Percentiles rank a stretch among this genome's conserved stretches.
Conservation (phyloP, 2,888 invertebrate genomes). For the Fissipunctia ypsillon region DNA sequence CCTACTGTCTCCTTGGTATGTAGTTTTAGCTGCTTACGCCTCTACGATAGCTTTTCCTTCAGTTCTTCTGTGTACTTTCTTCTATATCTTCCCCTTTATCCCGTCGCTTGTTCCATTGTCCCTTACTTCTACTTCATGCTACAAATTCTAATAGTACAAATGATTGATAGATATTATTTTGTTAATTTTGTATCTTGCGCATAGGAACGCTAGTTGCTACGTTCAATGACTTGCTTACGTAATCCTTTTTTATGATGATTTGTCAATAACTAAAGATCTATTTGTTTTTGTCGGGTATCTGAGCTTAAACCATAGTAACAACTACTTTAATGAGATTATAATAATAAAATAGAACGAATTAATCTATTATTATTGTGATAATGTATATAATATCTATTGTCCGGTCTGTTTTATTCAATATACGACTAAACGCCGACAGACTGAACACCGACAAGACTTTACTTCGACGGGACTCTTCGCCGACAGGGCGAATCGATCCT, state of each 20-base stretch:
- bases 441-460: too few species aligned
- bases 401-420: conserved; percentile 7
- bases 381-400: conserved; percentile 1
- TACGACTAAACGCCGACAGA: too few species aligned
- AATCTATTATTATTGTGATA: conserved; percentile 14
- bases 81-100: background rate
- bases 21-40: background rate
- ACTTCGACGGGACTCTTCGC: too few species aligned
- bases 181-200: conserved; percentile 22
- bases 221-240: conserved; percentile 59
- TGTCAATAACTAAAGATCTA: conserved; percentile 24
- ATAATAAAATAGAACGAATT: conserved; percentile 13
- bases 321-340: conserved; percentile 27
- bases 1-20: too few species aligned
- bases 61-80: background rate
- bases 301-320: conserved; percentile 26
- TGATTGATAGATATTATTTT: background rate
- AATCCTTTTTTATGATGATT: conserved; percentile 41
- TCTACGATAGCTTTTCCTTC: background rate
- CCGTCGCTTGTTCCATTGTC: too few species aligned
- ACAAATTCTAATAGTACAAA: background rate
- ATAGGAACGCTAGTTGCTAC: too few species aligned
- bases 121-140: too few species aligned
- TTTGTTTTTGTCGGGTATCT: conserved; percentile 35
- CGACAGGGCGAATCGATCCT: too few species aligned